Evolutionary conservation across 1,140 invertebrate species (phyloP), one percentile per base, ranked within the genome.

Genomic region (Leptopilina boulardi): DNA sequence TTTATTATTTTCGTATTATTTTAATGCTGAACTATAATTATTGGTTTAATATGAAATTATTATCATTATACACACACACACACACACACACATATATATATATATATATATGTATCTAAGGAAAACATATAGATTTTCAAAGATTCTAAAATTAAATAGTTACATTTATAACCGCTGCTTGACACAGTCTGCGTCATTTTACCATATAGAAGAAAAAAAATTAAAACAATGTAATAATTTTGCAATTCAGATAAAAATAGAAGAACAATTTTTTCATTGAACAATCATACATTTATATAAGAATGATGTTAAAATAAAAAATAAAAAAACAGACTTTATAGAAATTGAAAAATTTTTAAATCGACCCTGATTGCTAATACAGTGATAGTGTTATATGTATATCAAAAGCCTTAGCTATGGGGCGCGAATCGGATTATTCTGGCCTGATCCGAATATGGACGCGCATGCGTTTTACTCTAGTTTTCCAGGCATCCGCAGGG

Each of bases 391-490:
- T 38, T 38, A n/a, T n/a, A n/a, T n/a, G n/a, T 66, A n/a, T 34
- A 66, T 66, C 2, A 66, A 66, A 38, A 66, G 13, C 15, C 59
- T 34, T 26, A 59, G 23, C 59, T 66, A 66, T 66, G 59, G 59
- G 59, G 59, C 44, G 59, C 42, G 13, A 38, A 73, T 73, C 70
- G 70, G 73, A 75, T 78, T 75, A 78, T 78, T 75, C 77, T 73
- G 30, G 74, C 42, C 73, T 71, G 74, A 42, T 74, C 21, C 42
- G n/a, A 51, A 41, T 70, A 34, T 70, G 13, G 34, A 1, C 74
- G 74, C 74, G 77, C 77, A 79, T 76, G 77, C 77, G 77, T 76
- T 76, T 70, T 79, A 76, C 71, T 79, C 77, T 34, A 79, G 59
- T 76, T 79, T 76, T 34, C 56, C 66, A 23, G 59, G 26, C 47